These are phyloP conservation scores for Cepphus grylle DNA, from an alignment of 2,113 vertebrate species.

Conservation along the genomic window DNA sequence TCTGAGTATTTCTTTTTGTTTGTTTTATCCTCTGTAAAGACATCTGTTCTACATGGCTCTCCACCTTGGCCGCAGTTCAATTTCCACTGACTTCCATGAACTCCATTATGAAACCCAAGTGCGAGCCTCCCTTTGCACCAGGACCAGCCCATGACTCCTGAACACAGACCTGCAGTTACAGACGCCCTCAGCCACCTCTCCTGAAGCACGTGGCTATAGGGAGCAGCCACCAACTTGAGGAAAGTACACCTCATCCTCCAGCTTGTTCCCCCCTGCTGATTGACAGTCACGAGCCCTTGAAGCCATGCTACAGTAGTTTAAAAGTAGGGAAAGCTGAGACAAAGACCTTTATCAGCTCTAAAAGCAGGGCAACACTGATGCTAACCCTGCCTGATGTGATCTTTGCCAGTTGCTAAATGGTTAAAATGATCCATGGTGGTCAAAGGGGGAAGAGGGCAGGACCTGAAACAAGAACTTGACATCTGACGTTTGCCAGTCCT, in stretches of 20 bases:
- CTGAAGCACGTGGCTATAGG: background rate
- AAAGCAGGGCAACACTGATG: background rate
- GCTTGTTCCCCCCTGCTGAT: background rate
- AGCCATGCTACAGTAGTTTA: background rate
- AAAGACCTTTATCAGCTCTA: background rate
- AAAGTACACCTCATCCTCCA: background rate
- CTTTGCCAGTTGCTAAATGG: background rate
- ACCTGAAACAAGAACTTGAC: background rate
- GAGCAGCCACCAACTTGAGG: background rate
- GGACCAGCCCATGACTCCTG: background rate
- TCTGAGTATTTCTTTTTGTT: conserved; percentile 36
- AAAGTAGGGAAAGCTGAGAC: conserved; percentile 20
- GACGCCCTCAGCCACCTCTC: background rate
- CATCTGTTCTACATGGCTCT: conserved; percentile 38
- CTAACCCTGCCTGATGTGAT: background rate
- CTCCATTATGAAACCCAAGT: conserved; percentile 19
- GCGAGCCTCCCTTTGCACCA: background rate
- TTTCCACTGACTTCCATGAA: conserved; percentile 22
- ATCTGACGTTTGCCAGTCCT: background rate
- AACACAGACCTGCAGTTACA: background rate
- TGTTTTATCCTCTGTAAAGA: conserved; percentile 49
- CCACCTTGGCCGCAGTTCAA: conserved; percentile 6
- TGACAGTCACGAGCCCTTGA: background rate
- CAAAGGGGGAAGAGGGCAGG: background rate
- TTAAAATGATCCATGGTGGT: background rate